Evolutionary conservation across 2,797 vertebrate genomes (phyloP).

Genomic region (Pangasius krempfi): DNA sequence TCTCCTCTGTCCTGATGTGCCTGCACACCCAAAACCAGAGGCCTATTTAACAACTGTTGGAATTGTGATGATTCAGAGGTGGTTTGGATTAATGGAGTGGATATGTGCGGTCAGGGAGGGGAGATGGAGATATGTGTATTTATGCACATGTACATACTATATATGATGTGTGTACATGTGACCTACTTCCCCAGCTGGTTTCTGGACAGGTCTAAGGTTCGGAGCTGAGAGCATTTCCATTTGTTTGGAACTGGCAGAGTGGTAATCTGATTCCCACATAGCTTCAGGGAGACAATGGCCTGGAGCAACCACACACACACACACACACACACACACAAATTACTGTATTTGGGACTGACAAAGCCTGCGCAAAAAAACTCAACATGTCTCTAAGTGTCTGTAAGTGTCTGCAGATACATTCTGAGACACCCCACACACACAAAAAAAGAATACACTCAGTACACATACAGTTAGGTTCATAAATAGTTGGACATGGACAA

Average conservation of each 20-base stretch:
- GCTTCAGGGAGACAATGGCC: constrained; percentile 82
- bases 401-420: constrained; percentile 16
- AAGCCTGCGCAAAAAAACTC: background rate
- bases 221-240: constrained; percentile 88
- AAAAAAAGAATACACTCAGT: background rate
- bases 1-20: constrained; percentile 79
- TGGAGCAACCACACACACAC: constrained; percentile 63
- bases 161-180: constrained; percentile 22
- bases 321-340: constrained; percentile 32
- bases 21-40: constrained; percentile 13
- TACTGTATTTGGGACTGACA: background rate
- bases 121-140: constrained; percentile 7
- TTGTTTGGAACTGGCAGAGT: constrained; percentile 80
- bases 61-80: constrained; percentile 21
- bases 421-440: constrained; percentile 19
- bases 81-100: constrained; percentile 21
- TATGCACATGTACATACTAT: constrained; percentile 4
- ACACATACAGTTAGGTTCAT: background rate
- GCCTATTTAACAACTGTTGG: constrained; percentile 3
- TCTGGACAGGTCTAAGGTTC: constrained; percentile 89
- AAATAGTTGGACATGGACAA: background rate
- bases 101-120: constrained; percentile 24
- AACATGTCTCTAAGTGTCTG: constrained; percentile 11
- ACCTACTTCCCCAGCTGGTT: constrained; percentile 94
- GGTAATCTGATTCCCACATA: constrained; percentile 86